These are phyloP conservation scores for Pogonomyrmex barbatus DNA, from an alignment of 1,140 invertebrate species.

Conservation along the genomic window DNA sequence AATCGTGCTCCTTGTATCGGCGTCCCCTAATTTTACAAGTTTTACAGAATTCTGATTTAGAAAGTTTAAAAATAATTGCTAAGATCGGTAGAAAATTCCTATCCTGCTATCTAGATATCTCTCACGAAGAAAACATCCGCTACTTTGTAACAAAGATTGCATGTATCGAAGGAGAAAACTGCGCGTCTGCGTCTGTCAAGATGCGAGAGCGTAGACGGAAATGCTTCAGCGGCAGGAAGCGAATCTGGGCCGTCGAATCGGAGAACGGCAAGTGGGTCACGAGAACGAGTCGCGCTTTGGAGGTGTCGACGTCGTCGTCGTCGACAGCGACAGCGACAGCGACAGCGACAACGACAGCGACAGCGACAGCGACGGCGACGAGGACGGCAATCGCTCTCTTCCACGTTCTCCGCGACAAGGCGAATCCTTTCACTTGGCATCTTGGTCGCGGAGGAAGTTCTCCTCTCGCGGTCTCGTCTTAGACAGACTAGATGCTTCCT, in stretches of 20 bases:
- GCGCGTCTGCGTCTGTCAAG: background rate
- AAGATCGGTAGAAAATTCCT: background rate
- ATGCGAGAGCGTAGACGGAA: constrained; percentile 41
- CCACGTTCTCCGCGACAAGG: constrained; percentile 12
- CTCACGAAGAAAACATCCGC: background rate
- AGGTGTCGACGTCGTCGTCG: constrained; percentile 62
- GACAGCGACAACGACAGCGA: constrained; percentile 51
- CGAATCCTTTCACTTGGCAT: constrained; percentile 71
- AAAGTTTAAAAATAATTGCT: background rate
- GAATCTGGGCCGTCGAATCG: constrained; percentile 82
- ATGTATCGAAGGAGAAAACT: constrained; percentile 42
- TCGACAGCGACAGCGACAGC: constrained; percentile 51
- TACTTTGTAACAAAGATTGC: background rate
- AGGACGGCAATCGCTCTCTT: constrained; percentile 24
- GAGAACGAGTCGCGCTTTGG: constrained; percentile 71
- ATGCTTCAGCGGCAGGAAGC: constrained; percentile 74
- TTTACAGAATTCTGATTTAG: background rate
- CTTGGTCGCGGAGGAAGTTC: constrained; percentile 60
- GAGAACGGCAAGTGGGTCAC: constrained; percentile 82
- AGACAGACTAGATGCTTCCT: constrained; percentile 59
- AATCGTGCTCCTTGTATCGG: background rate
- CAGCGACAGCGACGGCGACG: no score
- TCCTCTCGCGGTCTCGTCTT: background rate
- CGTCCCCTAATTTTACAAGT: background rate
- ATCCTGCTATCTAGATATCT: no score